Evolutionary conservation across 2,113 vertebrate genomes (phyloP).

Genomic region (Sakesphorus luctuosus): DNA sequence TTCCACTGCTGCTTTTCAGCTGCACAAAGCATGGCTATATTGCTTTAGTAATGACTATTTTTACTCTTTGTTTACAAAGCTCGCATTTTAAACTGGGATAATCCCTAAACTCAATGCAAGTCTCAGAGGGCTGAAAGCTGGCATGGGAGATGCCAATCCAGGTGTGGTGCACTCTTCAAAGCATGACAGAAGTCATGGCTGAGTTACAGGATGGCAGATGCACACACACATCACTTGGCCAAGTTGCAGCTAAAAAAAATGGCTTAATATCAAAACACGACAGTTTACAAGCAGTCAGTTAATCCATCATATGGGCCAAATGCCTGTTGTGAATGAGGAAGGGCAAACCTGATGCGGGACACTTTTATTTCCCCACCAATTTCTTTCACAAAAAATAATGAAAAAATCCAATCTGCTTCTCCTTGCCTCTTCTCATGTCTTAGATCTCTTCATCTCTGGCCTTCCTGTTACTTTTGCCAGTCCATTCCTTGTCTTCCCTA

Average conservation of each 20-base stretch:
- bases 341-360: not conserved
- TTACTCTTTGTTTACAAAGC: constrained; percentile 27
- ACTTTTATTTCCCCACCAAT: not conserved
- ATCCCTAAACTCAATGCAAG: constrained; percentile 41
- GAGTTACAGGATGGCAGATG: constrained; percentile 68
- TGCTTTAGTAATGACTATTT: constrained; percentile 5
- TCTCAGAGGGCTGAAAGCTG: constrained; percentile 46
- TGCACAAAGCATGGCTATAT: not conserved
- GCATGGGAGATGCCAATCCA: constrained; percentile 35
- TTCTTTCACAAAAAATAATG: not conserved
- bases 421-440: not conserved
- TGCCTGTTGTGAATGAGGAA: not conserved
- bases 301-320: not conserved
- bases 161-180: constrained; percentile 62
- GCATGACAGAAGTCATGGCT: constrained; percentile 58
- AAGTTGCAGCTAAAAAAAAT: constrained; percentile 51
- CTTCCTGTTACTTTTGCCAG: not conserved
- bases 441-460: not conserved
- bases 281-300: constrained; percentile 38
- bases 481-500: not conserved
- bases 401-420: not conserved
- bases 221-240: constrained; percentile 3
- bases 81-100: constrained; percentile 37
- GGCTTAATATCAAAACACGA: not conserved
- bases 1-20: constrained; percentile 37